Conservation (phyloP, 2,113 vertebrate genomes). For the Tragulus kanchil region DNA sequence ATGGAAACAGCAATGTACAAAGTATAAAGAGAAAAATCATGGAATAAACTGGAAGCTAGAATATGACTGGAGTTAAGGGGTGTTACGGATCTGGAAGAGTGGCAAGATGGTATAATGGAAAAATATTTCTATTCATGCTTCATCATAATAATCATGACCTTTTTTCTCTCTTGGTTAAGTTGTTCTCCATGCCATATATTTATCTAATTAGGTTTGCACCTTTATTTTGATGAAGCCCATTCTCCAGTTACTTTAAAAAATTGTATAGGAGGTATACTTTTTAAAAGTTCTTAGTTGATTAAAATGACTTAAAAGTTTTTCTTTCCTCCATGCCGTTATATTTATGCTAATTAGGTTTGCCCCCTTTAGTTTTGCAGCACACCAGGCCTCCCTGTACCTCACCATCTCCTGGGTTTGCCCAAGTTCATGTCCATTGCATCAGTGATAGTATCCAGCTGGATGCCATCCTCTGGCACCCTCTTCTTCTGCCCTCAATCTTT, state of each 20-base stretch:
- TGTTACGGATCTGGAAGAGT: neutral
- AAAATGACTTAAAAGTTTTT: neutral
- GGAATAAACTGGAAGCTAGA: neutral
- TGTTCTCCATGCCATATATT: neutral
- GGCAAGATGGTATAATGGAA: neutral
- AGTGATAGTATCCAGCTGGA: too few species aligned
- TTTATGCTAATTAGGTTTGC: too few species aligned
- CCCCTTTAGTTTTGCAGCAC: too few species aligned
- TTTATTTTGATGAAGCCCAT: neutral
- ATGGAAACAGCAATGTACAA: neutral
- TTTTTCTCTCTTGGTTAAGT: neutral
- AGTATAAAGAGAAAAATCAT: neutral
- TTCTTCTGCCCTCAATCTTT: too few species aligned
- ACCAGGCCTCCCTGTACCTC: too few species aligned
- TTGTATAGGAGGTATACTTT: neutral
- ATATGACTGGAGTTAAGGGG: neutral
- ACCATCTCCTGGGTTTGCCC: too few species aligned
- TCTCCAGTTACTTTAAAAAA: neutral
- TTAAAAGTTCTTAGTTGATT: neutral
- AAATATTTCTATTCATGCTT: neutral
- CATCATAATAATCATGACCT: neutral
- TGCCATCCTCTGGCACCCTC: too few species aligned
- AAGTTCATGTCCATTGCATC: too few species aligned
- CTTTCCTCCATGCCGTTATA: too few species aligned
- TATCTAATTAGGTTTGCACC: neutral